These are phyloP conservation scores for Lepidostoma basale DNA, from an alignment of 1,140 invertebrate genomes.

Conservation along the genomic window DNA sequence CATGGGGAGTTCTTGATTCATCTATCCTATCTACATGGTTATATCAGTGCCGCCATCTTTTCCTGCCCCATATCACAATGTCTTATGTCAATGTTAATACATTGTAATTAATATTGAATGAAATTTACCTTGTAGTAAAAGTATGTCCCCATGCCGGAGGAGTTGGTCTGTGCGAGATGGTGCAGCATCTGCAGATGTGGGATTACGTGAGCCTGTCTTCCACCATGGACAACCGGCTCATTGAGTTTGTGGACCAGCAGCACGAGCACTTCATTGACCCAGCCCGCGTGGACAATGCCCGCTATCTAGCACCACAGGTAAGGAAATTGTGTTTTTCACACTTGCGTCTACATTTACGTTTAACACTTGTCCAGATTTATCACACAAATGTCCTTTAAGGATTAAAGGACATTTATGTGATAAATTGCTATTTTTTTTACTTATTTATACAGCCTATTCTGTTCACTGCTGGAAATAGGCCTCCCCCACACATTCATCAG, in stretches of 20 bases:
- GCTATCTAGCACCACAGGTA: constrained; percentile 76
- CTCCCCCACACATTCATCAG: too few species aligned
- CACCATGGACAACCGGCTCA: constrained; percentile 71
- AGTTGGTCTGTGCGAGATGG: constrained; percentile 90
- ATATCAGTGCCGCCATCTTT: too few species aligned
- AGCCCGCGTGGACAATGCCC: constrained; percentile 69
- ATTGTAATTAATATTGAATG: constrained; percentile 6
- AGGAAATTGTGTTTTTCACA: constrained; percentile 50
- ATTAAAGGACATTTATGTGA: too few species aligned
- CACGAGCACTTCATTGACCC: constrained; percentile 86
- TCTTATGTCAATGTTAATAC: neutral
- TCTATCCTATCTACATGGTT: too few species aligned
- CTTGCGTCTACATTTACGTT: too few species aligned
- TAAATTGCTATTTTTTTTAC: too few species aligned
- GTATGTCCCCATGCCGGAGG: constrained; percentile 94
- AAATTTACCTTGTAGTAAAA: constrained; percentile 69
- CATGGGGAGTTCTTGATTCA: too few species aligned
- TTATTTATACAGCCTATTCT: too few species aligned
- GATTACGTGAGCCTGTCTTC: constrained; percentile 79
- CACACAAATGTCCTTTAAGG: too few species aligned
- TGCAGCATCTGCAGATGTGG: constrained; percentile 90
- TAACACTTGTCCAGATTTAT: too few species aligned
- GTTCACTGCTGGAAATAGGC: too few species aligned
- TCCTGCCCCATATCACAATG: too few species aligned
- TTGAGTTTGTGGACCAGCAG: constrained; percentile 89